These are phyloP conservation scores for Apotomis capreana DNA, from an alignment of 2,888 invertebrate species.

Conservation along the genomic window DNA sequence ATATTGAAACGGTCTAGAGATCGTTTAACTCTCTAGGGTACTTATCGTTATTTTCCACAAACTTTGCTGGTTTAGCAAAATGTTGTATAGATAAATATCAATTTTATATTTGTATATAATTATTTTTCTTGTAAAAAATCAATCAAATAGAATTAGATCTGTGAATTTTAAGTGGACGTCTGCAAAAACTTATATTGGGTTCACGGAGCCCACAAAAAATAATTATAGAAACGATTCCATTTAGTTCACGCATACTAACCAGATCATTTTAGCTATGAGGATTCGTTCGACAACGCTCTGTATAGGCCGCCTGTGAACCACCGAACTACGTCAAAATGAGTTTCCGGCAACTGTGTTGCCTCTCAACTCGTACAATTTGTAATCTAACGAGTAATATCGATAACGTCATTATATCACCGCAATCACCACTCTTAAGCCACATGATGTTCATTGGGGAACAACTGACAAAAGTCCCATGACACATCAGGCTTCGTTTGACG, in stretches of 20 bases:
- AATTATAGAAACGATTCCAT: constrained; percentile 54
- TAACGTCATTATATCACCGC: too few relatives aligned
- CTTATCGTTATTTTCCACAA: constrained; percentile 75
- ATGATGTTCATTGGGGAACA: too few relatives aligned
- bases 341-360: neutral
- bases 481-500: too few relatives aligned
- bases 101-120: constrained; percentile 81
- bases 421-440: too few relatives aligned
- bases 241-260: constrained; percentile 47
- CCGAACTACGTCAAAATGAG: neutral
- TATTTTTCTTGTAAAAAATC: constrained; percentile 75
- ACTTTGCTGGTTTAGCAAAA: constrained; percentile 62
- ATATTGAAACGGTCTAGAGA: constrained; percentile 55
- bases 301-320: neutral
- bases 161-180: constrained; percentile 58
- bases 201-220: constrained; percentile 63
- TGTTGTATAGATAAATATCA: constrained; percentile 76
- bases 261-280: constrained; percentile 44
- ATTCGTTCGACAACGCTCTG: constrained; percentile 10
- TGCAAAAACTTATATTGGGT: constrained; percentile 49
- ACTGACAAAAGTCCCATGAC: too few relatives aligned
- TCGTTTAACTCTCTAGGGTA: constrained; percentile 66
- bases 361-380: neutral
- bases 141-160: constrained; percentile 76
- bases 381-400: too few relatives aligned